Conservation (phyloP, 1,140 invertebrate species). For the Frieseomelitta varia region DNA sequence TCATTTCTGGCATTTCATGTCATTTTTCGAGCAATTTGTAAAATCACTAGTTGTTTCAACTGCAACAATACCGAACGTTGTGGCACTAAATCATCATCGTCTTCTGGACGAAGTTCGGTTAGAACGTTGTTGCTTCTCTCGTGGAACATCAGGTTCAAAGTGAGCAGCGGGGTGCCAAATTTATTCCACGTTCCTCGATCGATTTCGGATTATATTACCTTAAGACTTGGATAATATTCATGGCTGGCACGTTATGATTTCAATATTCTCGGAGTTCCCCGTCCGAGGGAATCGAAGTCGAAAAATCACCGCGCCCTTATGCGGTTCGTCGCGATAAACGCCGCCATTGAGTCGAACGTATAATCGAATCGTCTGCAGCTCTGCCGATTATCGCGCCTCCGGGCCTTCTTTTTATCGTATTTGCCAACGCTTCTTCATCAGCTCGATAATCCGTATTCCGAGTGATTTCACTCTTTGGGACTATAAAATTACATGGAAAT, state of each 20-base stretch:
- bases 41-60: not conserved
- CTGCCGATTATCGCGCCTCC: constrained; percentile 37
- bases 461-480: not conserved
- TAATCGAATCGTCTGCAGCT: constrained; percentile 54
- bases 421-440: not conserved
- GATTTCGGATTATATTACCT: constrained; percentile 80
- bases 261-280: constrained; percentile 73
- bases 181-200: constrained; percentile 77
- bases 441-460: not conserved
- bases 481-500: not conserved
- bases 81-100: constrained; percentile 30
- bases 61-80: not conserved
- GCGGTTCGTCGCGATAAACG: constrained; percentile 71
- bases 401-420: constrained; percentile 1
- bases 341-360: constrained; percentile 56
- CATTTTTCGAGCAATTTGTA: not conserved
- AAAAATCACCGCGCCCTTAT: constrained; percentile 73
- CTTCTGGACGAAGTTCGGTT: constrained; percentile 32
- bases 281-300: constrained; percentile 58
- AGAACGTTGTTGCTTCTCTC: not conserved
- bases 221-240: constrained; percentile 80
- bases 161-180: constrained; percentile 67
- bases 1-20: not conserved
- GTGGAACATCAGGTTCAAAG: not conserved
- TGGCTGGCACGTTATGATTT: constrained; percentile 78